Conservation (phyloP, 2,113 vertebrate species). For the Stegostoma tigrinum region DNA sequence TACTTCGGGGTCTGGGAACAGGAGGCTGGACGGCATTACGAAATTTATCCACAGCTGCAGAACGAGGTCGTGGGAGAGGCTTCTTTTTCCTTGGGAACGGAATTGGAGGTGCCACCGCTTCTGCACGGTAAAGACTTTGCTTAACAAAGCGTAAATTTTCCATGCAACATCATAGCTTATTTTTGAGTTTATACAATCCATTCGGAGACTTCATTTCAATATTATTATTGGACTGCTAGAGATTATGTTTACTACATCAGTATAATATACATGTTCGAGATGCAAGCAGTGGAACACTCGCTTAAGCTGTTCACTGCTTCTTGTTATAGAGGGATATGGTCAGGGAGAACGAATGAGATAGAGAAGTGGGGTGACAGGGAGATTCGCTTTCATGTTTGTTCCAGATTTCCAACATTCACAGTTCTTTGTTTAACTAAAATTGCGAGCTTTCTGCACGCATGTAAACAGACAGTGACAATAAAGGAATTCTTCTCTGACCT, state of each 20-base stretch:
- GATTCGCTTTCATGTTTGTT: too few relatives aligned
- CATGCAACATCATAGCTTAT: background rate
- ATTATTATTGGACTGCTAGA: background rate
- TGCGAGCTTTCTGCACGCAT: too few relatives aligned
- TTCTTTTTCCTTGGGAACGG: constrained; percentile 56
- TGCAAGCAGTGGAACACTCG: background rate
- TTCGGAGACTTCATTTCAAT: background rate
- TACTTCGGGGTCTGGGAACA: constrained; percentile 63
- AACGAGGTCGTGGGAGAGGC: constrained; percentile 41
- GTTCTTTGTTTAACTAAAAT: too few relatives aligned
- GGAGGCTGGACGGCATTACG: constrained; percentile 44
- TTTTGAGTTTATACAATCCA: background rate
- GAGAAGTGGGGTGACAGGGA: too few relatives aligned
- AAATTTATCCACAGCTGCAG: constrained; percentile 6
- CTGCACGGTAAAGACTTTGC: constrained; percentile 41
- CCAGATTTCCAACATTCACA: too few relatives aligned
- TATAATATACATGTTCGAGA: background rate
- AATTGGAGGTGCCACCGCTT: constrained; percentile 46
- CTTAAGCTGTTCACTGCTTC: background rate
- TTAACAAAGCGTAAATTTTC: background rate
- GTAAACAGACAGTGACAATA: too few relatives aligned
- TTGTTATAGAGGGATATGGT: background rate
- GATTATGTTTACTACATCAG: background rate
- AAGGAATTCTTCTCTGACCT: too few relatives aligned
- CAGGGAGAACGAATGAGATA: background rate